Evolutionary conservation across 2,797 vertebrate genomes (phyloP).

Genomic region (Crenichthys baileyi): DNA sequence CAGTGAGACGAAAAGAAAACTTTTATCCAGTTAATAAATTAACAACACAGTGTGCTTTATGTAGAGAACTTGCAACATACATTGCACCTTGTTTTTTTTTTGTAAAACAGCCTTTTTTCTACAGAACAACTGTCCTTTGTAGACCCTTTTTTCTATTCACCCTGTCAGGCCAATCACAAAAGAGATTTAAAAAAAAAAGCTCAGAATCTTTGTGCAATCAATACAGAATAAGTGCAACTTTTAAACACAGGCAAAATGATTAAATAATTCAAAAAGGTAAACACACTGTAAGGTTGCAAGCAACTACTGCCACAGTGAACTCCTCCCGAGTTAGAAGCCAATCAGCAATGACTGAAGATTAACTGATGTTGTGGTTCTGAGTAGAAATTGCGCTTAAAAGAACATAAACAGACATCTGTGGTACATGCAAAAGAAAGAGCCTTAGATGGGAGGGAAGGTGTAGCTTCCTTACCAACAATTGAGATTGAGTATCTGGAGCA

Average conservation of each 20-base stretch:
- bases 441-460: slow-evolving; percentile 9
- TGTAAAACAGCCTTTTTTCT: neutral
- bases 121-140: neutral
- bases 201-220: neutral
- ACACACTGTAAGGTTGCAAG: slow-evolving; percentile 13
- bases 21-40: slow-evolving; percentile 3
- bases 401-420: slow-evolving; percentile 28
- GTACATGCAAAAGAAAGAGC: slow-evolving; percentile 12
- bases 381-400: slow-evolving; percentile 31
- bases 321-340: neutral
- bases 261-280: slow-evolving; percentile 37
- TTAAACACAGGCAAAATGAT: slow-evolving; percentile 11
- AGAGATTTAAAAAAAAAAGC: neutral
- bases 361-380: slow-evolving; percentile 20
- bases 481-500: slow-evolving; percentile 43
- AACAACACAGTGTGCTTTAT: neutral
- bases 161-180: neutral
- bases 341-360: slow-evolving; percentile 10
- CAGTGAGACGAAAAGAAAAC: slow-evolving; percentile 11
- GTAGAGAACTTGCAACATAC: slow-evolving; percentile 22
- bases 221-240: neutral
- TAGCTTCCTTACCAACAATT: slow-evolving; percentile 29
- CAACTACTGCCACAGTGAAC: slow-evolving; percentile 7
- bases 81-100: neutral
- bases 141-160: neutral